A percentile compares a stretch with the other conserved stretches of the same genome.
Evolutionary conservation across 2,113 vertebrate species (phyloP).

Genomic region (Spermophilus dauricus): DNA sequence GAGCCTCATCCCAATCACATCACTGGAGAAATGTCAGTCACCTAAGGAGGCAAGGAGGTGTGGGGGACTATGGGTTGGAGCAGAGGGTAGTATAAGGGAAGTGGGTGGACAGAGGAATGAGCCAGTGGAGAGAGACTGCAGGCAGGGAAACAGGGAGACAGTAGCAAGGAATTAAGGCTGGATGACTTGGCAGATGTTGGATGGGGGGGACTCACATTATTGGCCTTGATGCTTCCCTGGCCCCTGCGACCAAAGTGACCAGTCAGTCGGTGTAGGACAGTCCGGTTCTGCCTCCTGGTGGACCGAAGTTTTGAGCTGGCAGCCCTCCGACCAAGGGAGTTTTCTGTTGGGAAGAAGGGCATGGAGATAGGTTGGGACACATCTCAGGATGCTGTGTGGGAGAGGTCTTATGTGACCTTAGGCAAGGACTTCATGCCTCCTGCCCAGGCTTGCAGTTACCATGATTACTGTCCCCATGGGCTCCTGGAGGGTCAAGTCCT

Average conservation of each 20-base stretch:
- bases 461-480: slow-evolving; percentile 64
- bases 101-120: neutral
- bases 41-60: neutral
- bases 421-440: neutral
- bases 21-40: neutral
- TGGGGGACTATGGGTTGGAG: neutral
- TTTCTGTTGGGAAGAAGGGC: slow-evolving; percentile 78
- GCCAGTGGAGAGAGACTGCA: neutral
- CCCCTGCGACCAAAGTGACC: slow-evolving; percentile 90
- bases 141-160: neutral
- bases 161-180: neutral
- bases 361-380: neutral
- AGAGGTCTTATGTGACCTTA: neutral
- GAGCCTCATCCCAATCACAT: neutral
- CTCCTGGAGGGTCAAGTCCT: neutral
- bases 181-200: neutral
- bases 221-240: slow-evolving; percentile 89
- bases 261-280: slow-evolving; percentile 90
- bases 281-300: slow-evolving; percentile 89
- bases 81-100: neutral
- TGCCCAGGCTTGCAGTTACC: slow-evolving; percentile 68
- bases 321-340: slow-evolving; percentile 87
- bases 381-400: neutral
- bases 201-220: slow-evolving; percentile 89
- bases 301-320: slow-evolving; percentile 87